Conservation (phyloP, 2,113 vertebrate genomes). For the Epinephelus lanceolatus region DNA sequence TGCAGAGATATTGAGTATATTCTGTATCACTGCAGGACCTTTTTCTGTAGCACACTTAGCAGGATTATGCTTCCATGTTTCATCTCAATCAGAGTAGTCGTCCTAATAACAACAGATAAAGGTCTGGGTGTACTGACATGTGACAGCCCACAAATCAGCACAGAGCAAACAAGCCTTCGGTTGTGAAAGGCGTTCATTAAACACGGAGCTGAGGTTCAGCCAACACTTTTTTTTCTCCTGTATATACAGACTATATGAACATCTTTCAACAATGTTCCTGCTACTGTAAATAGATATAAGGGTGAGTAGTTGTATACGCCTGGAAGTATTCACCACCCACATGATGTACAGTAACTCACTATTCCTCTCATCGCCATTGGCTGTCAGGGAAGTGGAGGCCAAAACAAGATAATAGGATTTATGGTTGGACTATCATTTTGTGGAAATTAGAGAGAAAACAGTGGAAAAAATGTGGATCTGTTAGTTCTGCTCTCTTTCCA, state of each 20-base stretch:
- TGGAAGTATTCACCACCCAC: conserved; percentile 30
- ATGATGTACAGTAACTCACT: not conserved
- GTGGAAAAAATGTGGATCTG: not conserved
- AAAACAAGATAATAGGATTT: not conserved
- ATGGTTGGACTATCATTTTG: not conserved
- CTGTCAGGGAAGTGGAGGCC: not conserved
- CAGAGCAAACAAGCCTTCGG: conserved; percentile 29
- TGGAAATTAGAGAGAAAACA: not conserved
- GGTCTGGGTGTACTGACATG: conserved; percentile 14
- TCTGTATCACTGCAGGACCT: conserved; percentile 1
- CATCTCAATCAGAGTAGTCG: conserved; percentile 21
- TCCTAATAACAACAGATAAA: conserved; percentile 27
- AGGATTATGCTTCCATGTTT: conserved; percentile 27
- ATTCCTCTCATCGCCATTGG: not conserved
- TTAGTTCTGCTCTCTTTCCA: not conserved
- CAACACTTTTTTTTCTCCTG: not conserved
- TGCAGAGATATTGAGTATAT: not conserved
- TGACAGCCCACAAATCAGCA: conserved; percentile 29
- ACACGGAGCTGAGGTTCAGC: not conserved
- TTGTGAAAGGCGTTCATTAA: conserved; percentile 24
- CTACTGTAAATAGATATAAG: conserved; percentile 16
- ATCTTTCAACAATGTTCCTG: not conserved
- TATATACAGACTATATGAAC: conserved; percentile 21
- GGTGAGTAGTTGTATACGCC: conserved; percentile 8
- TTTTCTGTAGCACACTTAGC: conserved; percentile 8